phyloP scores from a whole-genome alignment of 2,888 invertebrate species.

The Cataglyphis rosenhaueri region DNA sequence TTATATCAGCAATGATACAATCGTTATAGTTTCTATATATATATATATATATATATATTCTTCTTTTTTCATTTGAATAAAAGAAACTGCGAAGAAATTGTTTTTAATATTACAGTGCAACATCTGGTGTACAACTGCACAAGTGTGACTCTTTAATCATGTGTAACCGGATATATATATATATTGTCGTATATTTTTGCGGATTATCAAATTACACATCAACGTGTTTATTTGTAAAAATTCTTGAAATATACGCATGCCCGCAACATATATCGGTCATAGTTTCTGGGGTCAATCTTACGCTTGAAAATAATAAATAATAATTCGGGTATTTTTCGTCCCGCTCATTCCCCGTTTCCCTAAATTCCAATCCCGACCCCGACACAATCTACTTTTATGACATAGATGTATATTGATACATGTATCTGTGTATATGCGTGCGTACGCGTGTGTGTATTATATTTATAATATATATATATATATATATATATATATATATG shows the following conservation, averaged over 20 bases:
- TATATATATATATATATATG: conserved; percentile 61
- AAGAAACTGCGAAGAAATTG: conserved; percentile 9
- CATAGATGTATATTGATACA: conserved; percentile 21
- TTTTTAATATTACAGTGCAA: conserved; percentile 33
- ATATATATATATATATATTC: background rate
- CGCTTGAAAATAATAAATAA: conserved; percentile 60
- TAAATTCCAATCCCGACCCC: conserved; percentile 43
- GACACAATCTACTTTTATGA: conserved; percentile 68
- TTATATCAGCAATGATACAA: background rate
- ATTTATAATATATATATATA: conserved; percentile 56
- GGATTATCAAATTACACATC: conserved; percentile 51
- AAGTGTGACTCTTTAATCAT: background rate
- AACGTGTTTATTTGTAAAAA: conserved; percentile 71
- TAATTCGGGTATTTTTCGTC: conserved; percentile 73
- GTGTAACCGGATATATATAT: conserved; percentile 3
- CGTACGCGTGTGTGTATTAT: conserved; percentile 47
- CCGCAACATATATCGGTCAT: conserved; percentile 52
- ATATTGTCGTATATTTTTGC: conserved; percentile 27
- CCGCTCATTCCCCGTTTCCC: conserved; percentile 53
- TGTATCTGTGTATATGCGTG: conserved; percentile 39
- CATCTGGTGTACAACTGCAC: conserved; percentile 48
- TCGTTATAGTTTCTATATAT: background rate
- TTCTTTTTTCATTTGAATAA: background rate
- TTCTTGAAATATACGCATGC: conserved; percentile 80
- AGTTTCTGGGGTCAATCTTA: conserved; percentile 36